Base-by-base conservation (phyloP, 2,797 vertebrate species). In the Hydrophis major region DNA sequence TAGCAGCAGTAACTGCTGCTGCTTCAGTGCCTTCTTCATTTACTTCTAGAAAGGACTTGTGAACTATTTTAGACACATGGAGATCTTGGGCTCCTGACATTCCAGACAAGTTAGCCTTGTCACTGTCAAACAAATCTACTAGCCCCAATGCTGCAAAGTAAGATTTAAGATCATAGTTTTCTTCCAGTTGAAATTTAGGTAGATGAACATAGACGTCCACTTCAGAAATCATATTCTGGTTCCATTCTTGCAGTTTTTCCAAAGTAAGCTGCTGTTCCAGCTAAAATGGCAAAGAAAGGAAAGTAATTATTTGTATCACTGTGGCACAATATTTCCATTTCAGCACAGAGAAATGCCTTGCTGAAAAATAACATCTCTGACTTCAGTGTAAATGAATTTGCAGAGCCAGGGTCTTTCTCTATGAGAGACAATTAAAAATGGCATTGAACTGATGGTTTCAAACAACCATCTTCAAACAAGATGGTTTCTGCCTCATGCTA, bases 1-100 rank as follows among this genome's bases (percentile, higher is more conserved):
- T 78, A 63, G 91, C 98, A 0, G 97, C 98, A 0, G 99, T 99
- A 93, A 99, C 99, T 0, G 98, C 98, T 0, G 99, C 99, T 0
- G 99, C 99, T 96, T 99, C 99, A 0, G 99, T 99, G 37, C 99
- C 99, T 94, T 99, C 98, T 97, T 99, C 99, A 1, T 99, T 99
- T 95, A 99, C 99, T 93, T 99, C 99, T 69, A 99, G 98, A 47
- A 99, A 99, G 90, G 98, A 98, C 96, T 99, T 99, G 97, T 99
- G 99, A 61, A 98, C 96, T 92, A 99, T 97, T 6, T 98, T 97
- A 1, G 99, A 99, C 92, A 99, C 95, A 91, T 97, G 98, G 83
- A 99, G 98, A 59, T 98, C 97, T 0, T 66, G 92, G 22, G 97
- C 60, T 53, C 96, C 97, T 50, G 98, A 99, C 97, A 99, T 99